Percentiles rank a stretch among this genome's conserved stretches.
Conservation (phyloP, 2,888 invertebrate species). For the Meteorus cinctellus region DNA sequence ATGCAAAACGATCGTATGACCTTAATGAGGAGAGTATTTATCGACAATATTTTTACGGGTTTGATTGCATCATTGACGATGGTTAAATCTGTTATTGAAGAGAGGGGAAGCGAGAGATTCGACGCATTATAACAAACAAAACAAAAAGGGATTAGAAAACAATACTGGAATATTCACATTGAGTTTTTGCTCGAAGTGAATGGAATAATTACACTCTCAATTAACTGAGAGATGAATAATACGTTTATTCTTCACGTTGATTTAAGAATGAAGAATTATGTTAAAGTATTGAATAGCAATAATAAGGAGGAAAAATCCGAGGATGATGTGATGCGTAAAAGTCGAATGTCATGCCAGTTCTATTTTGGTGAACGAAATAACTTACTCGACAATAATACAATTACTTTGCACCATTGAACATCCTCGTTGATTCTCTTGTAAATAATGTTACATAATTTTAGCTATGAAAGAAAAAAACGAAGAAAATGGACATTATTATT, state of each 20-base stretch:
- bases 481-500: constrained; percentile 67
- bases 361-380: constrained; percentile 15
- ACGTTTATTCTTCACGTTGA: constrained; percentile 3
- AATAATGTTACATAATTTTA: constrained; percentile 57
- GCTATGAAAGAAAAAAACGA: constrained; percentile 46
- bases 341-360: constrained; percentile 4
- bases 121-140: background rate
- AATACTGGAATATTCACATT: background rate
- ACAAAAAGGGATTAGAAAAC: background rate
- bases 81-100: background rate
- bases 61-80: background rate
- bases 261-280: background rate
- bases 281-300: constrained; percentile 24
- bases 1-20: background rate
- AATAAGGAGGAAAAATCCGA: background rate
- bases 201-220: constrained; percentile 14
- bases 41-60: background rate
- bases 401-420: background rate
- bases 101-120: background rate
- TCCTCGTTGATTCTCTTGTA: constrained; percentile 50
- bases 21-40: background rate
- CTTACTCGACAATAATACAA: constrained; percentile 4
- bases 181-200: constrained; percentile 3
- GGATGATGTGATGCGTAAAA: background rate
- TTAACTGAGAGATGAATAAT: background rate